Evolutionary conservation across 2,113 vertebrate genomes (phyloP).

Genomic region (Psephotus haematonotus): DNA sequence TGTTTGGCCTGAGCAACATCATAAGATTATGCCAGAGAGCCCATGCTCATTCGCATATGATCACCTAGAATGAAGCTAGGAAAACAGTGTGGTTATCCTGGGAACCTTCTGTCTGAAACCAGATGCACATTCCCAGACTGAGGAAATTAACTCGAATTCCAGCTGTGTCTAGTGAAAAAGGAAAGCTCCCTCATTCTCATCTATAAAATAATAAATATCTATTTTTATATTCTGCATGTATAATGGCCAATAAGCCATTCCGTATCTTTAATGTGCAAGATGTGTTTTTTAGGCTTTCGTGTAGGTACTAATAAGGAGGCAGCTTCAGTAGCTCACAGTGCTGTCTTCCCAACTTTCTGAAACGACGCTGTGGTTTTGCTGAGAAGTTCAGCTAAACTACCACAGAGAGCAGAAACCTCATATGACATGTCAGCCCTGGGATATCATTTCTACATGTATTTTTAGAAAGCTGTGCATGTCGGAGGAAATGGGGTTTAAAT

Average conservation of each 20-base stretch:
- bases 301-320: neutral
- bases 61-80: neutral
- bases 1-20: neutral
- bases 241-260: neutral
- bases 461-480: neutral
- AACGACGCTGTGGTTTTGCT: neutral
- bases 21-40: neutral
- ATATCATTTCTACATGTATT: neutral
- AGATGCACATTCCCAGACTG: neutral
- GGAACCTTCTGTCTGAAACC: neutral
- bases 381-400: neutral
- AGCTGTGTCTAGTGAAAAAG: neutral
- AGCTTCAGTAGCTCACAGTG: neutral
- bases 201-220: neutral
- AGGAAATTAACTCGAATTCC: neutral
- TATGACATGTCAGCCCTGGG: neutral
- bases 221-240: neutral
- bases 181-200: neutral
- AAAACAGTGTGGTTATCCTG: neutral
- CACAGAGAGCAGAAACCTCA: neutral
- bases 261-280: neutral
- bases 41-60: neutral
- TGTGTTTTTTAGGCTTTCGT: neutral
- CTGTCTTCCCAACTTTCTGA: neutral
- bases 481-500: neutral